Percentiles rank a stretch among this genome's conserved stretches.
phyloP scores from a whole-genome alignment of 2,113 vertebrate genomes.

The Amazona vittata region DNA sequence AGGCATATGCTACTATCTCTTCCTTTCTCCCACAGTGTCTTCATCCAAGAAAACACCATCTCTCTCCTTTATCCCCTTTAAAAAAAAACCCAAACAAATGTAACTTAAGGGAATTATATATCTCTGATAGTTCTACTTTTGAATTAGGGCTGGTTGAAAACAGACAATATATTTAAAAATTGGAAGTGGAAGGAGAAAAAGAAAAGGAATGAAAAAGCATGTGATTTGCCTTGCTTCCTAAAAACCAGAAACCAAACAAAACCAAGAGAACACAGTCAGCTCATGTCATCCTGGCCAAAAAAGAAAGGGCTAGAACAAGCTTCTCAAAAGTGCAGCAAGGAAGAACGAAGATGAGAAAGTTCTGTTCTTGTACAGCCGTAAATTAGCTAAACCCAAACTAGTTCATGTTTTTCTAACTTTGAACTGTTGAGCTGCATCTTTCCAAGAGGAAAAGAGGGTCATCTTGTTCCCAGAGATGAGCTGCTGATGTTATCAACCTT shows the following conservation, averaged over 20 bases:
- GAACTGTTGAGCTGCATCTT: neutral
- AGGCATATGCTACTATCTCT: neutral
- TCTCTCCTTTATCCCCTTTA: neutral
- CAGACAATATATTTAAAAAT: neutral
- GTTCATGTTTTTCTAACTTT: slow-evolving; percentile 26
- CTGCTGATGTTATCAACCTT: slow-evolving; percentile 15
- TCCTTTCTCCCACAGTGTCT: neutral
- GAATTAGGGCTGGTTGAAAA: neutral
- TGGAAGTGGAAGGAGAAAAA: neutral
- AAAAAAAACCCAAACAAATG: neutral
- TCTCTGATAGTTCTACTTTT: neutral
- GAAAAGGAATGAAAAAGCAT: neutral
- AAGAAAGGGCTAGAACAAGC: neutral
- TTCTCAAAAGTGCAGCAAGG: neutral
- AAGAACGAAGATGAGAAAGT: slow-evolving; percentile 23
- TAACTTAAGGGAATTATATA: neutral
- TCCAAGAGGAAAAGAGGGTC: neutral
- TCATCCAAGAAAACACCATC: neutral
- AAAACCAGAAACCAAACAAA: neutral
- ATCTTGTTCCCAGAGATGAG: slow-evolving; percentile 21
- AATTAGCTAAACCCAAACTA: slow-evolving; percentile 18
- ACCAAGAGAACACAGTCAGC: neutral
- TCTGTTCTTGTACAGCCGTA: slow-evolving; percentile 27
- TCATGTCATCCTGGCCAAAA: neutral
- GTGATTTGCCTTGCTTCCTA: neutral